These are phyloP conservation scores for Megaustenia siamemsis DNA, from an alignment of 2,888 invertebrate genomes.

Conservation along the genomic window DNA sequence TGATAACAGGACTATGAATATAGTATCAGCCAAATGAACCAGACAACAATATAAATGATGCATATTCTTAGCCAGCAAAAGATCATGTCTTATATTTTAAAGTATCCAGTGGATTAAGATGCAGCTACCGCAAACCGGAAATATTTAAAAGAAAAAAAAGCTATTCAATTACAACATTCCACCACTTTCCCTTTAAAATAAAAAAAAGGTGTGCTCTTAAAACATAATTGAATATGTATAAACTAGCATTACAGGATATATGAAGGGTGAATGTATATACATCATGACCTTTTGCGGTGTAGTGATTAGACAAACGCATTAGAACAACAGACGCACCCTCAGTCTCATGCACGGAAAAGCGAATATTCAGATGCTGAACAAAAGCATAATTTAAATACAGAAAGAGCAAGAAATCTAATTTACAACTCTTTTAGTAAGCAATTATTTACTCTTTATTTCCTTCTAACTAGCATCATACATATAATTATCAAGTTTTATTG, in stretches of 20 bases:
- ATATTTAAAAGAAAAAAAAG: too few relatives aligned
- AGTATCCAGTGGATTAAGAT: background rate
- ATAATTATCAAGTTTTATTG: background rate
- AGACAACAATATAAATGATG: constrained; percentile 49
- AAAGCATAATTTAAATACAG: constrained; percentile 35
- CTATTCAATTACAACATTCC: background rate
- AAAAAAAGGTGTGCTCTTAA: background rate
- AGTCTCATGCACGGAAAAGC: constrained; percentile 50
- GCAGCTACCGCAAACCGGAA: constrained; percentile 5
- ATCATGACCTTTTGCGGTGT: constrained; percentile 48
- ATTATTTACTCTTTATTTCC: background rate
- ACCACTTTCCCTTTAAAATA: background rate
- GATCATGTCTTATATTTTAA: constrained; percentile 29
- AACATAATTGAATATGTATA: background rate
- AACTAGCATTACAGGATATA: background rate
- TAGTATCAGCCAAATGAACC: constrained; percentile 33
- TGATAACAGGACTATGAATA: constrained; percentile 23
- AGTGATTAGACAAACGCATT: constrained; percentile 19
- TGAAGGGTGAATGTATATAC: constrained; percentile 7
- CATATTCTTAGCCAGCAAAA: constrained; percentile 43
- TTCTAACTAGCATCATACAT: too few relatives aligned
- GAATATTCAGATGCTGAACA: constrained; percentile 37
- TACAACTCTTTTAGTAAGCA: background rate
- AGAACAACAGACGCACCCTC: constrained; percentile 44
- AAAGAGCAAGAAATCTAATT: background rate